A percentile compares a stretch with the other conserved stretches of the same genome.
Evolutionary conservation across 2,113 vertebrate genomes (phyloP).

Genomic region (Pleuronectes platessa): DNA sequence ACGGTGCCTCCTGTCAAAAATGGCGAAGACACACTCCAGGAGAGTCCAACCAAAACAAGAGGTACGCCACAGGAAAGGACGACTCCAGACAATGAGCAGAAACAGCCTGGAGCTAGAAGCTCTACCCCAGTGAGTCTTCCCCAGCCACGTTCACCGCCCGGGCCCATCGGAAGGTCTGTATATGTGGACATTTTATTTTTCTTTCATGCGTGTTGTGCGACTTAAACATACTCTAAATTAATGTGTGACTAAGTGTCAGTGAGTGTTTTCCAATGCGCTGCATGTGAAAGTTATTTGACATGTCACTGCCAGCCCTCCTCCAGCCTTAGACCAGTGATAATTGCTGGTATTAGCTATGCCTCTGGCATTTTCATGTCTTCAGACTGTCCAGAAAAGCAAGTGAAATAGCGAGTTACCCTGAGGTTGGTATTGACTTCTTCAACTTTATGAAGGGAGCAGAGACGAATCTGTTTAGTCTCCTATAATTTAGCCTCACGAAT

Average conservation of each 20-base stretch:
- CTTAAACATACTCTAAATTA: neutral
- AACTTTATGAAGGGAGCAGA: too few relatives aligned
- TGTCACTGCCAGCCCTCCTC: neutral
- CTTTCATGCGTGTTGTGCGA: neutral
- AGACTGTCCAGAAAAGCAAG: neutral
- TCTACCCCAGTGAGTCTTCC: slow-evolving; percentile 60
- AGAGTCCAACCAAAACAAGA: slow-evolving; percentile 59
- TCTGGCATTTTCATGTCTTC: neutral
- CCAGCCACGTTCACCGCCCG: slow-evolving; percentile 45
- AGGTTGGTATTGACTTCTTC: too few relatives aligned
- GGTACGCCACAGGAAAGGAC: slow-evolving; percentile 59
- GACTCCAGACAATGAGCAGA: slow-evolving; percentile 64
- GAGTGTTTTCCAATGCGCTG: neutral
- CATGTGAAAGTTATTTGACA: slow-evolving; percentile 18
- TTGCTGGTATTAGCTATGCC: neutral
- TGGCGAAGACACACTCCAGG: slow-evolving; percentile 46
- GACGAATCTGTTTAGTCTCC: too few relatives aligned
- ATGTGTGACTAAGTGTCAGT: neutral
- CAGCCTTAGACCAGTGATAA: neutral
- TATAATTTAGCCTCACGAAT: too few relatives aligned
- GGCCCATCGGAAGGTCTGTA: slow-evolving; percentile 75
- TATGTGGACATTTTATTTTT: slow-evolving; percentile 3
- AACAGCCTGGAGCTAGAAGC: slow-evolving; percentile 42
- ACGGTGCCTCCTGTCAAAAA: slow-evolving; percentile 47
- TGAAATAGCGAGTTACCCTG: neutral